Evolutionary conservation across 2,888 invertebrate species (phyloP), one percentile per base, ranked within the genome.

Genomic region (Drosophila stalkeri): DNA sequence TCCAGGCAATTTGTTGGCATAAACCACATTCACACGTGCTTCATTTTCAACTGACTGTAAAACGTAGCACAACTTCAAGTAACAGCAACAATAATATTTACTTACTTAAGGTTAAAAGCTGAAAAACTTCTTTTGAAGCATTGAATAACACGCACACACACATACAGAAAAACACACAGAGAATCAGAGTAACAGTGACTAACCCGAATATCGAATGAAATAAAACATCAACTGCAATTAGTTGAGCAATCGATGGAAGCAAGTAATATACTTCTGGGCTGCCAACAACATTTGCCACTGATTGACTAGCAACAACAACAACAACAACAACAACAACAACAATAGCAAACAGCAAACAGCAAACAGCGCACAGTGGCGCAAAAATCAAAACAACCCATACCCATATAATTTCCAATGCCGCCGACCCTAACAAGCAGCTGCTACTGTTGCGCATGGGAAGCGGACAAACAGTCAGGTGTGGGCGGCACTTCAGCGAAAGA

Each of bases 201-300:
- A 66, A 49, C 39, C 52, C 55, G 51, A 63, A 70, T 75, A 41
- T 60, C 64, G 57, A 63, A 52, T 46, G 71, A 69, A 79, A 69
- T 71, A 81, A 80, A 75, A 81, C 83, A 75, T 81, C 87, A 72
- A 71, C 59, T 89, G 77, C 83, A 85, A 89, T 89, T 89, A 87
- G 83, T 72, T 75, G 62, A 71, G 77, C 79, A 78, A 75, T 77
- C 72, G 79, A 72, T 77, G 55, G 67, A 61, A 62, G 64, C 69
- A 69, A 77, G 78, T 81, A 85, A 85, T 84, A 84, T 81, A 84
- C 70, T 81, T 79, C 78, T 66, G 47, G 49, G 64, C 75, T 76
- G 80, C 69, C 80, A 80, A 52, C 82, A 81, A 74, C 72, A 69
- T 72, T 80, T 72, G 63, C 80, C 77, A 70, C 67, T 80, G 80